phyloP scores from a whole-genome alignment of 2,888 invertebrate genomes.

The Ochropleura plecta region DNA sequence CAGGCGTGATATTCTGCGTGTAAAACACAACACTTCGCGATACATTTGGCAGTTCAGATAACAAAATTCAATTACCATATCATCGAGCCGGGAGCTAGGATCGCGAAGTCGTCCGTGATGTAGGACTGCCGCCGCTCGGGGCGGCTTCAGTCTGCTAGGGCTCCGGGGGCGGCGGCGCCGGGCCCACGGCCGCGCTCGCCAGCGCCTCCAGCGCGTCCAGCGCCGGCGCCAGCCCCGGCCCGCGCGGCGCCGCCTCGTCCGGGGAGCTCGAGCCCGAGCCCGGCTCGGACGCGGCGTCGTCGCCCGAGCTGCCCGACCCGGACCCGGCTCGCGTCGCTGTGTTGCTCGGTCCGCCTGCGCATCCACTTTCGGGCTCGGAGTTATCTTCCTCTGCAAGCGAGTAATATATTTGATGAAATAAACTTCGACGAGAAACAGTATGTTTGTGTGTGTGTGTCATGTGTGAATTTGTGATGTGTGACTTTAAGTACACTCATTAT shows the following conservation, averaged over 20 bases:
- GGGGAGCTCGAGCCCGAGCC: slow-evolving; percentile 50
- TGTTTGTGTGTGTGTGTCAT: too few relatives aligned
- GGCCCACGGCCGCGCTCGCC: slow-evolving; percentile 52
- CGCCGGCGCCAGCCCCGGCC: slow-evolving; percentile 64
- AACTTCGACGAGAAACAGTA: not conserved
- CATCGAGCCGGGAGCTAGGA: not conserved
- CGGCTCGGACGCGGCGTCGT: slow-evolving; percentile 62
- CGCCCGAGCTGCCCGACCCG: slow-evolving; percentile 59
- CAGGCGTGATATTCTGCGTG: not conserved
- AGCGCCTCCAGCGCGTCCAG: slow-evolving; percentile 69
- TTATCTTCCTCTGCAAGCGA: slow-evolving; percentile 75
- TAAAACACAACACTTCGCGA: slow-evolving; percentile 10
- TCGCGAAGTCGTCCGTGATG: not conserved
- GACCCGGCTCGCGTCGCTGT: slow-evolving; percentile 64
- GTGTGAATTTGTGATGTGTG: too few relatives aligned
- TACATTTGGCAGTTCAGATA: slow-evolving; percentile 31
- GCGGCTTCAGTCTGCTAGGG: slow-evolving; percentile 51
- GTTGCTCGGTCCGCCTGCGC: slow-evolving; percentile 54
- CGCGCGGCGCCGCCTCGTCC: slow-evolving; percentile 51
- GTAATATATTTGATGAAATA: not conserved
- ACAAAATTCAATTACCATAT: slow-evolving; percentile 25
- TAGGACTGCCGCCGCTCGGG: not conserved
- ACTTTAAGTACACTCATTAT: too few relatives aligned
- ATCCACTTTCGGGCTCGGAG: slow-evolving; percentile 73
- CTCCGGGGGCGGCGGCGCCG: slow-evolving; percentile 58